A percentile compares a stretch with the other conserved stretches of the same genome.
Evolutionary conservation across 2,113 vertebrate genomes (phyloP).

Genomic region (Catharus minimus): DNA sequence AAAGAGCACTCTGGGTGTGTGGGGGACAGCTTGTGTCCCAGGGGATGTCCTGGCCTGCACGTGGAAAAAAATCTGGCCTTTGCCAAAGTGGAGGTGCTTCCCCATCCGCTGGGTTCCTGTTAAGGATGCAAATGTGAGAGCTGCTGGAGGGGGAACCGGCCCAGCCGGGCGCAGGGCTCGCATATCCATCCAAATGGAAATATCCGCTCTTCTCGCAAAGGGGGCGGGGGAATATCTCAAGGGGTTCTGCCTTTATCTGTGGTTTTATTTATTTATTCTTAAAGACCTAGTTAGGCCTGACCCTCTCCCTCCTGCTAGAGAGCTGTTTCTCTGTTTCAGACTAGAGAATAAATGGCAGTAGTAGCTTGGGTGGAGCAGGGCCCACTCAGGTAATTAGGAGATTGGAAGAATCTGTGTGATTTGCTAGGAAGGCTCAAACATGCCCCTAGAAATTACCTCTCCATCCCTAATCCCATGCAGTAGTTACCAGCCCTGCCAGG

Average conservation of each 20-base stretch:
- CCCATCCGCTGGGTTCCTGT: background rate
- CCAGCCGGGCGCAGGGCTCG: background rate
- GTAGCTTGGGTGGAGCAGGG: background rate
- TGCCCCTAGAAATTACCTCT: background rate
- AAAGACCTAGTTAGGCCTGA: background rate
- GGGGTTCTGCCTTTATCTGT: background rate
- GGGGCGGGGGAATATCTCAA: background rate
- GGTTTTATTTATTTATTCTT: slow-evolving; percentile 42
- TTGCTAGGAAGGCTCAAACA: background rate
- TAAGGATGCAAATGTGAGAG: slow-evolving; percentile 29
- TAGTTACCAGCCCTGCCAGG: background rate
- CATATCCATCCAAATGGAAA: slow-evolving; percentile 40
- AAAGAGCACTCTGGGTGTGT: rapidly evolving
- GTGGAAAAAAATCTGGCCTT: background rate
- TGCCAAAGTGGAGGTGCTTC: slow-evolving; percentile 33
- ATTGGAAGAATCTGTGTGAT: background rate
- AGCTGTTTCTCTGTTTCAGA: background rate
- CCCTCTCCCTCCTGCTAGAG: background rate
- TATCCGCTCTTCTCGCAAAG: background rate
- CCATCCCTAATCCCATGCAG: background rate
- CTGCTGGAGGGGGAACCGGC: background rate
- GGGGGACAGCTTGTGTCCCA: background rate
- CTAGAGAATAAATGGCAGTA: background rate
- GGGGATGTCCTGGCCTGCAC: background rate
- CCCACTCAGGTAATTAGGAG: background rate